Conservation (phyloP, 1,140 invertebrate species). For the Sitophilus oryzae region DNA sequence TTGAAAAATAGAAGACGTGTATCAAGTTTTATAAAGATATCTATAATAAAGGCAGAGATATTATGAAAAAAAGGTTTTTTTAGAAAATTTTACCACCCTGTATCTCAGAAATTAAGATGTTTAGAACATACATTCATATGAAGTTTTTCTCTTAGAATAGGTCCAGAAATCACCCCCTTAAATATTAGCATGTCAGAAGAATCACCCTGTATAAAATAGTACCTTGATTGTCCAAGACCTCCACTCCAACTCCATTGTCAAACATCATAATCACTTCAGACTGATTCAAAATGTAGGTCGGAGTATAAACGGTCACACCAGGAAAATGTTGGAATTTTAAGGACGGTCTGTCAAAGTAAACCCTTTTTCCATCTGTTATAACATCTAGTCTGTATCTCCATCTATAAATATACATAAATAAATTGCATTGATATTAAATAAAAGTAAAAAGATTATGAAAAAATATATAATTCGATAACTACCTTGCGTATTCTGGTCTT, state of each 20-base stretch:
- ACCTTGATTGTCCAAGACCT: constrained; percentile 85
- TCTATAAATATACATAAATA: constrained; percentile 1
- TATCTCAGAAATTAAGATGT: too few species aligned
- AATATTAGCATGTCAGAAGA: too few species aligned
- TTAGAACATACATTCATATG: too few species aligned
- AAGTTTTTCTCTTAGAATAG: too few species aligned
- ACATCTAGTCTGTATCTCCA: constrained; percentile 91
- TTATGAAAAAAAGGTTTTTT: too few species aligned
- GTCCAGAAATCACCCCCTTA: too few species aligned
- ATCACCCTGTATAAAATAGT: too few species aligned
- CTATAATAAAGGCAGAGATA: too few species aligned
- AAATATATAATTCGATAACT: not conserved
- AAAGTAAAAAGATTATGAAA: not conserved
- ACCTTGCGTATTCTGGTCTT: constrained; percentile 70
- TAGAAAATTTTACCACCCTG: too few species aligned
- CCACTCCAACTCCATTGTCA: constrained; percentile 85
- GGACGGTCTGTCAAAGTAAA: constrained; percentile 85
- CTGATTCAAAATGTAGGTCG: constrained; percentile 86
- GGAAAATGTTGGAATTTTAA: constrained; percentile 86
- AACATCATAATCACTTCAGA: constrained; percentile 94
- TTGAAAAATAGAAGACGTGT: too few species aligned
- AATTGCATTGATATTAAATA: not conserved
- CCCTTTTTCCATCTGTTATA: constrained; percentile 72
- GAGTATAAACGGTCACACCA: constrained; percentile 87
- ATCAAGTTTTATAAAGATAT: too few species aligned